Conservation (phyloP, 2,797 vertebrate species). For the Mormyrus proboscirostris region DNA sequence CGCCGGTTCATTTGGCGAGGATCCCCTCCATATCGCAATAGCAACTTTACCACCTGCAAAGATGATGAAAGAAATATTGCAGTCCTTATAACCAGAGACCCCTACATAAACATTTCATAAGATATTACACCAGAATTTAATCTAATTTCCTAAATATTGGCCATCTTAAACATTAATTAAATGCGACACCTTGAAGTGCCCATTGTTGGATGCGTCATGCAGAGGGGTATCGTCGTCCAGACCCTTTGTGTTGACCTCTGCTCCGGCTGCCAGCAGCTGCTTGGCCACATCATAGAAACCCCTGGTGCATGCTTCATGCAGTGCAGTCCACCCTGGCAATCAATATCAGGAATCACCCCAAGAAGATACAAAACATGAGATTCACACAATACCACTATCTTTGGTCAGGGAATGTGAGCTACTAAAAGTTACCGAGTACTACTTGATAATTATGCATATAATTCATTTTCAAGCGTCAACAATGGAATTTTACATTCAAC, state of each 20-base stretch:
- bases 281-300: conserved; percentile 98
- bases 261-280: conserved; percentile 95
- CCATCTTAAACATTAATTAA: conserved; percentile 6
- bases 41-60: conserved; percentile 91
- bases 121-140: background rate
- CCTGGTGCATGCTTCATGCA: conserved; percentile 97
- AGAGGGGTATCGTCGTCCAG: conserved; percentile 96
- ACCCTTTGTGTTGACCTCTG: conserved; percentile 98
- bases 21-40: conserved; percentile 93
- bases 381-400: background rate
- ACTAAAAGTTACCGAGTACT: background rate
- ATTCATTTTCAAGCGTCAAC: background rate
- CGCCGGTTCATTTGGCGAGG: conserved; percentile 97
- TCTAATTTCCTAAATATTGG: background rate
- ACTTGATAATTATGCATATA: background rate
- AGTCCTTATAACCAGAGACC: background rate
- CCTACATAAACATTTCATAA: background rate
- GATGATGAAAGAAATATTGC: conserved; percentile 17
- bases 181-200: conserved; percentile 82
- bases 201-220: conserved; percentile 95
- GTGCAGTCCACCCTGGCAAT: conserved; percentile 88
- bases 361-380: background rate
- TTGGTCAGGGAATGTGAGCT: background rate
- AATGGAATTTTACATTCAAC: background rate
- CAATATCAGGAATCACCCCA: background rate